phyloP scores from a whole-genome alignment of 1,140 invertebrate species.

The Diplogasteroides magnus region DNA sequence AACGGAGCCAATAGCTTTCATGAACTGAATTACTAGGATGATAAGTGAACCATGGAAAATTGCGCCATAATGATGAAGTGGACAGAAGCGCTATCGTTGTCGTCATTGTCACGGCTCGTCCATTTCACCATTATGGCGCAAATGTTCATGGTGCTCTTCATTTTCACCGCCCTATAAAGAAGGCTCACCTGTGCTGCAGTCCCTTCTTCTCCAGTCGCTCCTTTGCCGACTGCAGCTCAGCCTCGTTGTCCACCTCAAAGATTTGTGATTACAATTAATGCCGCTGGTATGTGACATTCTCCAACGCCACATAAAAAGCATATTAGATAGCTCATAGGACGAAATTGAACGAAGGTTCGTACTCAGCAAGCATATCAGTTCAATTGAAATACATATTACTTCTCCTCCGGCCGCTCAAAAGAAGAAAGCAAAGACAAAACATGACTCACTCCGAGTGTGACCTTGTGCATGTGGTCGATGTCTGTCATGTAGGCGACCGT shows the following conservation, averaged over 20 bases:
- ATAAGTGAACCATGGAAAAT: too few species aligned
- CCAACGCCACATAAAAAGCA: constrained; percentile 11
- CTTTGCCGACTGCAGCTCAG: constrained; percentile 66
- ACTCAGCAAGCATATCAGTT: constrained; percentile 2
- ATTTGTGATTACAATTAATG: too few species aligned
- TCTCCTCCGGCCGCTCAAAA: not conserved
- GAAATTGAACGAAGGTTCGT: too few species aligned
- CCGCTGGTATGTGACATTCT: too few species aligned
- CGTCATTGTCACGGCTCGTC: too few species aligned
- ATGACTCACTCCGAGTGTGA: constrained; percentile 40
- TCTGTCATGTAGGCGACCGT: constrained; percentile 40
- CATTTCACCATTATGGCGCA: too few species aligned
- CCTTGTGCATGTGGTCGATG: constrained; percentile 46
- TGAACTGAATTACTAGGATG: too few species aligned
- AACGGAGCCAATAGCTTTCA: too few species aligned
- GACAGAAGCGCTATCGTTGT: too few species aligned
- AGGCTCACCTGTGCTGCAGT: constrained; percentile 70
- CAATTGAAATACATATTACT: constrained; percentile 7
- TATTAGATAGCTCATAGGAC: constrained; percentile 5
- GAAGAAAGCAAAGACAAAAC: not conserved
- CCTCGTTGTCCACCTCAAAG: constrained; percentile 71
- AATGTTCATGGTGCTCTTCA: too few species aligned
- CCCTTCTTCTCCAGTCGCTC: constrained; percentile 67
- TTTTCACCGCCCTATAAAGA: too few species aligned
- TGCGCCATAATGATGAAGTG: too few species aligned